phyloP scores from a whole-genome alignment of 2,888 invertebrate species.

The Limnephilus rhombicus region DNA sequence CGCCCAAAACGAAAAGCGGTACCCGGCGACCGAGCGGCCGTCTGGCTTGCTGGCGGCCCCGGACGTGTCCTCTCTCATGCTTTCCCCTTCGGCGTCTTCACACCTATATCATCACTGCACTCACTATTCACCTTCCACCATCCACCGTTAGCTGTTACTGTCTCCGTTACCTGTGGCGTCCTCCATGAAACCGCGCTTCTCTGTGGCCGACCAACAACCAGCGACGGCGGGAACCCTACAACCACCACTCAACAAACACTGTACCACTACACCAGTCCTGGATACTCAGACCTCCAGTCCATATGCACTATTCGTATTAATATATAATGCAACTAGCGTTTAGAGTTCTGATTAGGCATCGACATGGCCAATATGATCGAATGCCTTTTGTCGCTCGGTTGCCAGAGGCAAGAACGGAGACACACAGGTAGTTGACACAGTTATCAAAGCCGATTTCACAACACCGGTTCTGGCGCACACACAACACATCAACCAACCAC shows the following conservation, averaged over 20 bases:
- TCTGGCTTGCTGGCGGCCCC: constrained; percentile 63
- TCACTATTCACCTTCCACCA: not conserved
- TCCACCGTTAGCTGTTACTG: constrained; percentile 4
- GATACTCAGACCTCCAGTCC: not conserved
- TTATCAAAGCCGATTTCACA: constrained; percentile 55
- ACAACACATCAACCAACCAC: constrained; percentile 3
- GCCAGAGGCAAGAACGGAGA: constrained; percentile 24
- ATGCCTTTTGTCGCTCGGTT: not conserved
- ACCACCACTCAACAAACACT: not conserved
- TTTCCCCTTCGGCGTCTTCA: constrained; percentile 44
- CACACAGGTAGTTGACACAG: constrained; percentile 59
- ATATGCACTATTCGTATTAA: not conserved
- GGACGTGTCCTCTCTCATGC: constrained; percentile 63
- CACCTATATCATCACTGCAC: constrained; percentile 26
- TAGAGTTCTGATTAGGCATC: constrained; percentile 16
- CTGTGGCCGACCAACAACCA: not conserved
- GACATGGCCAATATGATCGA: constrained; percentile 17
- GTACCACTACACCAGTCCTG: not conserved
- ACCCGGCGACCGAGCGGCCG: constrained; percentile 63
- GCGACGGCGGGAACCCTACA: not conserved
- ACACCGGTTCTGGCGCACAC: constrained; percentile 53
- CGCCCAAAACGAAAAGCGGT: constrained; percentile 66
- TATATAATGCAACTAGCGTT: constrained; percentile 3
- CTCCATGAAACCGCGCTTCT: not conserved
- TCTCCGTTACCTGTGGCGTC: constrained; percentile 9